Conservation (phyloP, 2,113 vertebrate genomes). For the Microcebus jonahi region DNA sequence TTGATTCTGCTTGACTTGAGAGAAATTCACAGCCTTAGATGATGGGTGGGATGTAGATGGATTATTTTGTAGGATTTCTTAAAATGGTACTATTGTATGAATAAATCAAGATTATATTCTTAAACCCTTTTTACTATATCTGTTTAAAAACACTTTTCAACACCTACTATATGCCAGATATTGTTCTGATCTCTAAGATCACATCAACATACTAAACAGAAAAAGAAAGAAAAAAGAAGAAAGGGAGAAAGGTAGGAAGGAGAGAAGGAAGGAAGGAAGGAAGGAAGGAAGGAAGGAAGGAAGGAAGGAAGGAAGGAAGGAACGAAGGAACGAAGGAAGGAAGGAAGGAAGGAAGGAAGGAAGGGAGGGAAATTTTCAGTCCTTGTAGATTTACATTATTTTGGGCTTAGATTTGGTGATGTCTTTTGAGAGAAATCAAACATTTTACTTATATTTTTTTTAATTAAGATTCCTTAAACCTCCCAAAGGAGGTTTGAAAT, state of each 20-base stretch:
- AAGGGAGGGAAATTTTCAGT: neutral
- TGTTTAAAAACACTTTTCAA: slow-evolving; percentile 12
- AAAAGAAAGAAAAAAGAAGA: neutral
- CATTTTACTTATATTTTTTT: slow-evolving; percentile 2
- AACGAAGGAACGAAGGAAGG: neutral
- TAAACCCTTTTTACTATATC: neutral
- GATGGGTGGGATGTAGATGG: neutral
- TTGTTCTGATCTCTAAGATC: neutral
- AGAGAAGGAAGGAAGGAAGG: too few species aligned
- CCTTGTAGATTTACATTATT: neutral
- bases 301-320: rapidly evolving
- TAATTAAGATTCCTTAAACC: neutral
- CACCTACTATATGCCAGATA: neutral
- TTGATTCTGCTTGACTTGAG: neutral
- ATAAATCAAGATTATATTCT: slow-evolving; percentile 38
- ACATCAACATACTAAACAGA: neutral
- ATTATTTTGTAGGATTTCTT: slow-evolving; percentile 52
- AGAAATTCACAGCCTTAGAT: neutral
- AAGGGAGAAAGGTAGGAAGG: rapidly evolving
- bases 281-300: neutral
- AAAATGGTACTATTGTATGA: neutral
- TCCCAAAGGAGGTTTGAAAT: neutral
- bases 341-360: neutral
- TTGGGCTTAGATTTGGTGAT: slow-evolving; percentile 52
- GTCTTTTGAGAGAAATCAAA: slow-evolving; percentile 60